phyloP scores from a whole-genome alignment of 1,140 invertebrate genomes.

The Apis cerana region DNA sequence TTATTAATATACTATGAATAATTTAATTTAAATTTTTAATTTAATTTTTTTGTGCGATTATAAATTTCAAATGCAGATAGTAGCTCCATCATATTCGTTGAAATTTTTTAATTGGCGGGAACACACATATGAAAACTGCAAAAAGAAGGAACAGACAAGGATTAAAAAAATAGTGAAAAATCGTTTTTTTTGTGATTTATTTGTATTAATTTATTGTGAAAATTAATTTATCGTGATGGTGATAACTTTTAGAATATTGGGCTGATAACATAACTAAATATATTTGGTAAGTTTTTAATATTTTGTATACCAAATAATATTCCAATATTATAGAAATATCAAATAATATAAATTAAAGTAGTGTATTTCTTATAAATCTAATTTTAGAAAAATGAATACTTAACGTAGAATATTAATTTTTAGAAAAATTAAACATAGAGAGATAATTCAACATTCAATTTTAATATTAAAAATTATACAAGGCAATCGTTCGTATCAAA shows the following conservation, averaged over 20 bases:
- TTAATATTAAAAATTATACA: constrained; percentile 33
- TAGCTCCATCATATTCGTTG: not conserved
- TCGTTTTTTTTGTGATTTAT: not conserved
- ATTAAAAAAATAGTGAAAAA: not conserved
- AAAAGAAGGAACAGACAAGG: too few relatives aligned
- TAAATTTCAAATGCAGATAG: not conserved
- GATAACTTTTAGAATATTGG: not conserved
- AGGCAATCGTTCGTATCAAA: constrained; percentile 8
- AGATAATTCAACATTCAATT: not conserved
- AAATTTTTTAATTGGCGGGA: not conserved
- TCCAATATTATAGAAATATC: not conserved
- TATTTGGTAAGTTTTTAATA: not conserved
- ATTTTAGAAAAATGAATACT: not conserved
- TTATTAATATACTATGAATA: not conserved
- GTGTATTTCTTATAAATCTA: not conserved
- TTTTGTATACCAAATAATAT: not conserved
- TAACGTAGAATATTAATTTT: not conserved
- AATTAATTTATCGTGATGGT: too few relatives aligned
- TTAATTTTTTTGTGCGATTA: not conserved
- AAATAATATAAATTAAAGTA: not conserved
- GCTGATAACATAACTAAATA: too few relatives aligned
- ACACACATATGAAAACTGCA: accelerated
- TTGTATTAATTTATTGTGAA: not conserved
- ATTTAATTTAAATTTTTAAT: not conserved
- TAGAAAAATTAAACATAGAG: not conserved